Base-by-base conservation (phyloP, 2,113 vertebrate genomes). In the Phainopepla nitens region DNA sequence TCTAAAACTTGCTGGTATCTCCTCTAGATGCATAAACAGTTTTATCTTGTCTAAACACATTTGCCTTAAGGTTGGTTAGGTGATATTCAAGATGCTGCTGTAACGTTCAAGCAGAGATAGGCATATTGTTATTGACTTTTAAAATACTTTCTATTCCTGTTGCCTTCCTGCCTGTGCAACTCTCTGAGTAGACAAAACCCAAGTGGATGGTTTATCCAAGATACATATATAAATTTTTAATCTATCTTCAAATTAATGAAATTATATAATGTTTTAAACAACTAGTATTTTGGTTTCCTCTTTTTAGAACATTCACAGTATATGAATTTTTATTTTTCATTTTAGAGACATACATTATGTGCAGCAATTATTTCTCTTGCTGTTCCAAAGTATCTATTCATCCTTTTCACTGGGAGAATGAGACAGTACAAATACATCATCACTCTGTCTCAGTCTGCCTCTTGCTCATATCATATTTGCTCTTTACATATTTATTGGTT, bases 1-100 rank as follows among this genome's bases (percentile, higher is more conserved):
- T 84, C 35, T 82, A 83, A 93, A 69, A 90, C 33, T 58, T 85
- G 22, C 53, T 72, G 9, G 9, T 71, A 49, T 82, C 70, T 91
- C 41, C 47, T 87, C 41, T 72, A 82, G 89, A 50, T 71, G 25
- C 20, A 82, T n/a, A 44, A 41, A 68, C 69, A 69, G n/a, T 92
- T 93, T 91, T 97, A 89, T 91, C 81, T 96, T 50, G 9, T 89
- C 61, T 64, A 53, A 95, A 93, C 73, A 87, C 61, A 82, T 85
- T 85, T 93, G n/a, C 53, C 65, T 85, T 87, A 68, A 89, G 66
- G 21, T 61, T 89, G 35, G 33, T 57, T 91, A 84, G 53, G 57
- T 82, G 77, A 81, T 68, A 84, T 33, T 79, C 49, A 85, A 56
- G 73, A 71, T 84, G 49, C 64, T 89, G 64, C 89, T 89, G 5